A percentile compares a stretch with the other conserved stretches of the same genome.
These are phyloP conservation scores for Volucella bombylans DNA, from an alignment of 2,888 invertebrate species.

Conservation along the genomic window DNA sequence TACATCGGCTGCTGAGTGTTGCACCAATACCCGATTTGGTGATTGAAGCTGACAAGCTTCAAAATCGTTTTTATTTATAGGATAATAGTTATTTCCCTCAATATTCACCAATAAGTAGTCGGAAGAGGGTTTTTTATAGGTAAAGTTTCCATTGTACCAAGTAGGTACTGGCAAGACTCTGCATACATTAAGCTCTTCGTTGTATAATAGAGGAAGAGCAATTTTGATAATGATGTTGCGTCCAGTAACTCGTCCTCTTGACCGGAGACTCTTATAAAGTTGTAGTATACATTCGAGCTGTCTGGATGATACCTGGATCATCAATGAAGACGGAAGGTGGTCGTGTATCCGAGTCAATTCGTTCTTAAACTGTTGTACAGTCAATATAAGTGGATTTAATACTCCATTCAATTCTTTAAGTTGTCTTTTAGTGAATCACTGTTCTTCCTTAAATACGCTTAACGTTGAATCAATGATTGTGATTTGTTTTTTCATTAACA, in stretches of 20 bases:
- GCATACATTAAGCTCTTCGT: constrained; percentile 5
- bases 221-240: constrained; percentile 14
- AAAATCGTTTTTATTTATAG: constrained; percentile 1
- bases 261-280: too few relatives aligned
- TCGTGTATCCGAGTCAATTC: too few relatives aligned
- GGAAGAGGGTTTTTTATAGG: background rate
- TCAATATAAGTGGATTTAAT: too few relatives aligned
- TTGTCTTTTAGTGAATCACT: too few relatives aligned
- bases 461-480: too few relatives aligned
- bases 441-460: too few relatives aligned
- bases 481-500: too few relatives aligned
- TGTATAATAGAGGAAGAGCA: constrained; percentile 6
- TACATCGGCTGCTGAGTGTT: constrained; percentile 14
- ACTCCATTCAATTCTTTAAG: too few relatives aligned
- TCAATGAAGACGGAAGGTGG: too few relatives aligned
- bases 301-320: too few relatives aligned
- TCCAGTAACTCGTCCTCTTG: background rate
- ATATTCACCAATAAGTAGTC: constrained; percentile 14
- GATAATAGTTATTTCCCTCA: background rate
- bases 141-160: constrained; percentile 6
- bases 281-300: too few relatives aligned
- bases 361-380: too few relatives aligned
- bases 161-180: constrained; percentile 4
- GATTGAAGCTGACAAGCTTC: background rate
- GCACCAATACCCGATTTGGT: constrained; percentile 13